These are phyloP conservation scores for Nyctibius grandis DNA, from an alignment of 2,797 vertebrate species.

Conservation along the genomic window DNA sequence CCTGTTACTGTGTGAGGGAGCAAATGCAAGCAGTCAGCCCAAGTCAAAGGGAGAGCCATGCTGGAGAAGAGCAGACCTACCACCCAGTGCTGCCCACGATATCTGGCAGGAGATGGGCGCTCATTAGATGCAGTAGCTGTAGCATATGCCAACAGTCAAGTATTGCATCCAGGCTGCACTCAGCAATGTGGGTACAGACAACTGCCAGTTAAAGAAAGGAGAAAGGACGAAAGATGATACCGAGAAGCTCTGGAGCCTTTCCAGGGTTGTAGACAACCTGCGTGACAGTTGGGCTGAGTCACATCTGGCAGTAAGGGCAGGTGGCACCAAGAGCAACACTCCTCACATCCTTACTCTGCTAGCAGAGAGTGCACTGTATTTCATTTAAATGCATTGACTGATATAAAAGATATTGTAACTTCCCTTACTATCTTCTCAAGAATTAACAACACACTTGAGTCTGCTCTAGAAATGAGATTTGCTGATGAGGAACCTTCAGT, in stretches of 20 bases:
- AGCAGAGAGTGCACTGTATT: background rate
- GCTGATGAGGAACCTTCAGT: background rate
- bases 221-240: background rate
- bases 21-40: background rate
- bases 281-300: background rate
- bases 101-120: background rate
- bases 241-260: background rate
- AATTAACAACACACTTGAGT: background rate
- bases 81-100: accelerated
- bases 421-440: background rate
- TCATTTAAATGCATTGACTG: background rate
- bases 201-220: background rate
- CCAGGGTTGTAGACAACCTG: background rate
- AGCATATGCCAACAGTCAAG: background rate
- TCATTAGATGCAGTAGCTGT: background rate
- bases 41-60: background rate
- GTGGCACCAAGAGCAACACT: background rate
- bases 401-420: background rate
- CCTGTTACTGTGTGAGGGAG: background rate
- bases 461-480: background rate
- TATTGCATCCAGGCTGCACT: no score
- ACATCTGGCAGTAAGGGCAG: background rate
- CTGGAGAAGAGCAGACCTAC: background rate
- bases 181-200: accelerated
- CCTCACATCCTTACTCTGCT: background rate